Percentiles rank a stretch among this genome's conserved stretches.
Conservation (phyloP, 2,113 vertebrate genomes). For the Hemiscyllium ocellatum region DNA sequence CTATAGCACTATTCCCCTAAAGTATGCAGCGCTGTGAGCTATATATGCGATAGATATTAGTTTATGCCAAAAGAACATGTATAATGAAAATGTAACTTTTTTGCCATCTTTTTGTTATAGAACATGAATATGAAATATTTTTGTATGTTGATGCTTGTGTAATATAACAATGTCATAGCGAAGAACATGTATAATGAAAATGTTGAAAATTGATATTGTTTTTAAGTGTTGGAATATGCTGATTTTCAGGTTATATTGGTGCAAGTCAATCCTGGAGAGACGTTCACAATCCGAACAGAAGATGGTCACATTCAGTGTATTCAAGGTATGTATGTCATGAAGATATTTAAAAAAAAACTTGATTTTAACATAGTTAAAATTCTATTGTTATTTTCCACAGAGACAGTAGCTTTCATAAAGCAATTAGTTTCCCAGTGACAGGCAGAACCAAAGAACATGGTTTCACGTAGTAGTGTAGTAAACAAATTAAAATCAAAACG, state of each 20-base stretch:
- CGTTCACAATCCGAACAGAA: slow-evolving; percentile 68
- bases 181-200: neutral
- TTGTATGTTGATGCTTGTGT: neutral
- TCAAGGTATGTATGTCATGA: slow-evolving; percentile 57
- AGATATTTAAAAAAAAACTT: no score
- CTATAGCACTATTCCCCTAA: neutral
- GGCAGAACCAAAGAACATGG: neutral
- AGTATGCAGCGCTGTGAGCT: neutral
- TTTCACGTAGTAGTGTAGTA: neutral
- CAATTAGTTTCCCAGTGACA: neutral
- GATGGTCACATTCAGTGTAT: slow-evolving; percentile 70
- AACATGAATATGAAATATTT: neutral
- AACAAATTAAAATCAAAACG: neutral
- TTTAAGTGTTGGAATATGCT: neutral
- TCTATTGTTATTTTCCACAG: neutral
- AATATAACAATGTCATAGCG: neutral
- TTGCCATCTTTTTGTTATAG: neutral
- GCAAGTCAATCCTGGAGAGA: slow-evolving; percentile 73
- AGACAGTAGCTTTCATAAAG: neutral
- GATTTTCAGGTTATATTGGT: slow-evolving; percentile 65
- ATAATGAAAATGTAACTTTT: neutral
- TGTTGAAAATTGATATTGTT: neutral
- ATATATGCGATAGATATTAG: neutral
- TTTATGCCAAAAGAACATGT: neutral
- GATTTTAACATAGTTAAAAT: neutral